These are phyloP conservation scores for Trilocha varians DNA, from an alignment of 2,888 invertebrate species.

Conservation along the genomic window DNA sequence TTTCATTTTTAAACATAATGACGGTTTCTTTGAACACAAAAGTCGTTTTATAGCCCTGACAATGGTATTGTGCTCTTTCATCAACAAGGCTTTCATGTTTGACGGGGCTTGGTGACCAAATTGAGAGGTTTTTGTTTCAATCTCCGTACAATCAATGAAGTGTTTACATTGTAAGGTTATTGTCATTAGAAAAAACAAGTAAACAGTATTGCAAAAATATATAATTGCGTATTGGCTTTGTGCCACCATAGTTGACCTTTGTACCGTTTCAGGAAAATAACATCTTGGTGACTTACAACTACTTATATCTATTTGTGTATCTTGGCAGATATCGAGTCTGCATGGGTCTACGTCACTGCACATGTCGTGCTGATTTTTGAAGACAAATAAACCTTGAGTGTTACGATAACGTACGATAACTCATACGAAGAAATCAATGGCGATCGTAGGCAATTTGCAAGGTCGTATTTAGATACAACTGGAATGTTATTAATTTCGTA, in stretches of 20 bases:
- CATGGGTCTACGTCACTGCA: slow-evolving; percentile 1
- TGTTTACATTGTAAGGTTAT: slow-evolving; percentile 7
- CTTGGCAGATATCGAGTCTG: slow-evolving; percentile 39
- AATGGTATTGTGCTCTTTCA: slow-evolving; percentile 70
- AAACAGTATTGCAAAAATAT: slow-evolving; percentile 30
- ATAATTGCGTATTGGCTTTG: slow-evolving; percentile 42
- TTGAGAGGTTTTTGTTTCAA: background rate
- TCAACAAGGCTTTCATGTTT: slow-evolving; percentile 60
- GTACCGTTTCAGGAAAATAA: slow-evolving; percentile 62
- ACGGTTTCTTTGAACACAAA: slow-evolving; percentile 57
- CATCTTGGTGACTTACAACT: slow-evolving; percentile 46
- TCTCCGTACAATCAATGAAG: slow-evolving; percentile 7
- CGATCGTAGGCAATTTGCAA: too few species aligned
- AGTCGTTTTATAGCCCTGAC: slow-evolving; percentile 62
- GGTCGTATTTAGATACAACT: too few species aligned
- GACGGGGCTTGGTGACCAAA: slow-evolving; percentile 41
- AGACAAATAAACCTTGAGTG: background rate
- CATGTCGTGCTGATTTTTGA: slow-evolving; percentile 4
- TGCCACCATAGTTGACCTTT: slow-evolving; percentile 62
- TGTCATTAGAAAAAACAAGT: slow-evolving; percentile 18
- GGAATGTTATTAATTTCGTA: too few species aligned
- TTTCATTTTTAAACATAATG: slow-evolving; percentile 65
- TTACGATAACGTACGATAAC: background rate
- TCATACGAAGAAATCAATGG: background rate
- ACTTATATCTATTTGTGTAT: slow-evolving; percentile 53